phyloP scores from a whole-genome alignment of 2,113 vertebrate genomes.

The Cottus gobio region DNA sequence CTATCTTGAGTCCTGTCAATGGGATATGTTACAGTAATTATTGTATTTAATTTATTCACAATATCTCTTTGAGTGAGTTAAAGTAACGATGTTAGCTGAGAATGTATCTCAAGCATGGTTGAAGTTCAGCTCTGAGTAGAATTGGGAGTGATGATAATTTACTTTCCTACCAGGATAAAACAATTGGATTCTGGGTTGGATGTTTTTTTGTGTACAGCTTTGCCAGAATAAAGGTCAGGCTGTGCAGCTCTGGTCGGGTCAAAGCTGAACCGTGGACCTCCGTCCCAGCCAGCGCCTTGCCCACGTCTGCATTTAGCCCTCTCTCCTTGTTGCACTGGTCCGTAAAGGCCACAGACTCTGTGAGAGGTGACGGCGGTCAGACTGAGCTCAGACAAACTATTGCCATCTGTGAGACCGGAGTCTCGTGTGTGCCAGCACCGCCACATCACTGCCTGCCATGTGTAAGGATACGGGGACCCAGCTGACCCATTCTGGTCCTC shows the following conservation, averaged over 20 bases:
- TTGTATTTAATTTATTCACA: not conserved
- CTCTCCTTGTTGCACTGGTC: conserved; percentile 40
- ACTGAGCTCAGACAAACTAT: conserved; percentile 58
- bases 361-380: conserved; percentile 63
- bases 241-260: conserved; percentile 9
- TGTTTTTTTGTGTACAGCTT: not conserved
- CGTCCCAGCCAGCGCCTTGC: conserved; percentile 42
- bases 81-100: conserved; percentile 11
- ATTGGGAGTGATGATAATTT: not conserved
- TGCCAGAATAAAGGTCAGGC: conserved; percentile 2
- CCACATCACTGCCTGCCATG: conserved; percentile 62
- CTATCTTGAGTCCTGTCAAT: not conserved
- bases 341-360: conserved; percentile 56
- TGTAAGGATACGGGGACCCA: conserved; percentile 32
- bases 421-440: conserved; percentile 35
- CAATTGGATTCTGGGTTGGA: not conserved
- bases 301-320: conserved; percentile 57
- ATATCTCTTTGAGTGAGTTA: not conserved
- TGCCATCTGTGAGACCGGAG: conserved; percentile 48
- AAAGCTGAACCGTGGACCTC: conserved; percentile 23
- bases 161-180: not conserved
- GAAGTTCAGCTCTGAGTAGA: not conserved
- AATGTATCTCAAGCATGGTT: not conserved
- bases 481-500: conserved; percentile 51
- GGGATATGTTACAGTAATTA: not conserved